Percentiles rank a stretch among this genome's conserved stretches.
Evolutionary conservation across 2,113 vertebrate genomes (phyloP).

Genomic region (Erpornis zantholeuca): DNA sequence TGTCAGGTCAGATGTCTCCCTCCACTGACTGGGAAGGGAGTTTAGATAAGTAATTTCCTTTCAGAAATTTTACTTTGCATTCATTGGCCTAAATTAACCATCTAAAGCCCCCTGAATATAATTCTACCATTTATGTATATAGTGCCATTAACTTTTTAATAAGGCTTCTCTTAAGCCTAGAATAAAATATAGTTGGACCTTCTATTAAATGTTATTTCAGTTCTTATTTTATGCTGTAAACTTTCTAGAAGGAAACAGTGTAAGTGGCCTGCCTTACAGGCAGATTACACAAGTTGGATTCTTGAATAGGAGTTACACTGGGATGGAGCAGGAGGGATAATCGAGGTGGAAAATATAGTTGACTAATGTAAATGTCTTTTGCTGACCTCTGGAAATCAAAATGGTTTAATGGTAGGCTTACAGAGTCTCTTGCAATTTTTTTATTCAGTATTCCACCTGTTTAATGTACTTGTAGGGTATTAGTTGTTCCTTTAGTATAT

Average conservation of each 20-base stretch:
- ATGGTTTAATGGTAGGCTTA: background rate
- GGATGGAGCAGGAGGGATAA: background rate
- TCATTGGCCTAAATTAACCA: background rate
- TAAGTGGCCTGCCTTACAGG: background rate
- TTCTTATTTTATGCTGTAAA: background rate
- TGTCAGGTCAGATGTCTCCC: background rate
- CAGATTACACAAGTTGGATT: background rate
- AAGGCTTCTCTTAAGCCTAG: background rate
- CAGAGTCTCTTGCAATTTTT: background rate
- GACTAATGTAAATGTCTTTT: background rate
- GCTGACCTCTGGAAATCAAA: background rate
- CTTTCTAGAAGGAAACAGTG: background rate
- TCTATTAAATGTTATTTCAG: background rate
- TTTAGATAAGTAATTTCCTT: background rate
- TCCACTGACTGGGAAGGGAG: background rate
- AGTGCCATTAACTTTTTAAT: background rate
- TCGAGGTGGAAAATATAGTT: background rate
- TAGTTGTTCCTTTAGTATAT: background rate
- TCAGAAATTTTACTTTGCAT: background rate
- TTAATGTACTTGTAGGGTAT: background rate
- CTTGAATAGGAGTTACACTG: background rate
- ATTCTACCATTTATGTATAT: background rate
- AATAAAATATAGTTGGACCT: background rate
- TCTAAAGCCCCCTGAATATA: background rate
- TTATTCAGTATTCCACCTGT: background rate